These are phyloP conservation scores for Ceraclea dissimilis DNA, from an alignment of 2,888 invertebrate genomes.

Conservation along the genomic window DNA sequence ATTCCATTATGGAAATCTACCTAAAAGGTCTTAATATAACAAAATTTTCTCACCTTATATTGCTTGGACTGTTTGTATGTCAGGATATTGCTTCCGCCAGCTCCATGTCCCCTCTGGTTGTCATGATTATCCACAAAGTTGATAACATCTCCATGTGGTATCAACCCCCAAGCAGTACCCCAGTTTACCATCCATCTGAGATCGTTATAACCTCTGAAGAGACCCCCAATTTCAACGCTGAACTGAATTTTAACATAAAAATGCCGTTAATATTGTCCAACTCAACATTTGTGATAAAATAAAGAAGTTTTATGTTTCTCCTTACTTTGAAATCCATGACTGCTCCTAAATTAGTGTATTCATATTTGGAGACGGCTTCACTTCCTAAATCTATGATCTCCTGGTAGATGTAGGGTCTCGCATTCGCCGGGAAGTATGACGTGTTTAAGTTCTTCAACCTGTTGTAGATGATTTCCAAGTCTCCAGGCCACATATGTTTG, in stretches of 20 bases:
- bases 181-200: slow-evolving; percentile 58
- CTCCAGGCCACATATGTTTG: slow-evolving; percentile 67
- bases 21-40: too few relatives aligned
- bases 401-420: slow-evolving; percentile 59
- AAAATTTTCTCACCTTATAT: slow-evolving; percentile 55
- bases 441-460: slow-evolving; percentile 50
- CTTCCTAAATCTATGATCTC: slow-evolving; percentile 62
- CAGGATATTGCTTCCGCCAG: slow-evolving; percentile 50
- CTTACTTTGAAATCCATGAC: slow-evolving; percentile 67
- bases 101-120: slow-evolving; percentile 69
- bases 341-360: slow-evolving; percentile 46
- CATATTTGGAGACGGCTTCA: slow-evolving; percentile 38
- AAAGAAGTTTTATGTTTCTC: too few relatives aligned
- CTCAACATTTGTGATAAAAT: too few relatives aligned
- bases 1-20: too few relatives aligned
- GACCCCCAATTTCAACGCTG: slow-evolving; percentile 28
- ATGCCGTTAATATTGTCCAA: too few relatives aligned
- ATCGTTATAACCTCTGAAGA: slow-evolving; percentile 45
- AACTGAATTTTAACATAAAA: too few relatives aligned
- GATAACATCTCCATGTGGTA: slow-evolving; percentile 53
- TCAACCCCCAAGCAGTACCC: slow-evolving; percentile 60
- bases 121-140: too few relatives aligned
- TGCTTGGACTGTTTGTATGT: slow-evolving; percentile 59
- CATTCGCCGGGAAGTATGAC: slow-evolving; percentile 49
- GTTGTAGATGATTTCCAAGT: slow-evolving; percentile 57